Evolutionary conservation across 2,113 vertebrate species (phyloP).

Genomic region (Sakesphorus luctuosus): DNA sequence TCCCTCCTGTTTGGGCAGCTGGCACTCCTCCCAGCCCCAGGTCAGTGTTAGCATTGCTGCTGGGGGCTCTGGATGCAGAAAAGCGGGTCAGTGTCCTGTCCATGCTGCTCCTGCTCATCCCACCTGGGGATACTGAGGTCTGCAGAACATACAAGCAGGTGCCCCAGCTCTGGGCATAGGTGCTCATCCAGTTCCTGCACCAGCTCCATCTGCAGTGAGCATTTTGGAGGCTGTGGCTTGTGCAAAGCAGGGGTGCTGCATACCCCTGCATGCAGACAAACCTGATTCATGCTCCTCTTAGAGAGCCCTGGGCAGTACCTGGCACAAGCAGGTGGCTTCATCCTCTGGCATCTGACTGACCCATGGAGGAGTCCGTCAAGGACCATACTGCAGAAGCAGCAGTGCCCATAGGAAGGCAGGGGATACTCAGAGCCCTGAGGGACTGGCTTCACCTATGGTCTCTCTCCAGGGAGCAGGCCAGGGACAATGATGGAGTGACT

Average conservation of each 20-base stretch:
- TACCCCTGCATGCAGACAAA: rapidly evolving
- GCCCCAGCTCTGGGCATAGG: background rate
- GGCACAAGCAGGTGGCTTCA: background rate
- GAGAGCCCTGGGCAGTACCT: background rate
- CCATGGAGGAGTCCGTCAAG: background rate
- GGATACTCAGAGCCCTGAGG: background rate
- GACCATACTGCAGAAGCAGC: background rate
- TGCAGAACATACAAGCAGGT: background rate
- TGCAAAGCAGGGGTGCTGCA: rapidly evolving
- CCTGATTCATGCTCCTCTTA: rapidly evolving
- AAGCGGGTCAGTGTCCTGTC: background rate
- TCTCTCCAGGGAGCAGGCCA: background rate
- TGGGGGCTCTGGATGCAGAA: background rate
- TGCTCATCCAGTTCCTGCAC: rapidly evolving
- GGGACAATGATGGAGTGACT: background rate
- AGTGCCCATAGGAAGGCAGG: background rate
- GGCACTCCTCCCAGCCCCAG: background rate
- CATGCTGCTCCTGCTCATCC: background rate
- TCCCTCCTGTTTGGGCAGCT: background rate
- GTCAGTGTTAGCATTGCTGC: rapidly evolving
- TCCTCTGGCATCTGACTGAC: background rate
- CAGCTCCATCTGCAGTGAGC: background rate
- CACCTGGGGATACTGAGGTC: background rate
- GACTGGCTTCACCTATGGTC: rapidly evolving
- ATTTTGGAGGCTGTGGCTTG: background rate